phyloP scores from a whole-genome alignment of 2,113 vertebrate genomes.

The Myotis lucifugus region DNA sequence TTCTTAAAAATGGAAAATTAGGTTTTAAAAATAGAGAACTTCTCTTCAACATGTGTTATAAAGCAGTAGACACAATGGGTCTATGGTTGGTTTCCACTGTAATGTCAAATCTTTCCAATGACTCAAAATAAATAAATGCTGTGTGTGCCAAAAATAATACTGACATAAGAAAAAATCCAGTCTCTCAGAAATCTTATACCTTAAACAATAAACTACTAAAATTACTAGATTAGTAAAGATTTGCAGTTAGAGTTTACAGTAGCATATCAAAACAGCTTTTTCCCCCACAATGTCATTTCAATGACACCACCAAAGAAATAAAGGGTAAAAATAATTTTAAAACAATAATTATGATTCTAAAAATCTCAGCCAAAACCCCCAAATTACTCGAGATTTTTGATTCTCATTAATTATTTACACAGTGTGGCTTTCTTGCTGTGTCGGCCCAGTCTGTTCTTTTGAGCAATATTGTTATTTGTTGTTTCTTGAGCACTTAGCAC shows the following conservation, averaged over 20 bases:
- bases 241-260: conserved; percentile 57
- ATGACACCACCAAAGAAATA: conserved; percentile 45
- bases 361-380: neutral
- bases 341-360: conserved; percentile 38
- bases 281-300: conserved; percentile 37
- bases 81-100: conserved; percentile 23
- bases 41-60: conserved; percentile 42
- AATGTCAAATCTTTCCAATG: conserved; percentile 64
- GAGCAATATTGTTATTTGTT: conserved; percentile 59
- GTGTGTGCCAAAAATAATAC: conserved; percentile 69
- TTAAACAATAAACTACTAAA: conserved; percentile 56
- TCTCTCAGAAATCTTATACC: conserved; percentile 60
- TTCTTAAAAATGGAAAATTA: conserved; percentile 51
- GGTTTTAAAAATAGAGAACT: conserved; percentile 40
- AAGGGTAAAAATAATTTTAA: conserved; percentile 40
- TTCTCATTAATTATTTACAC: conserved; percentile 67
- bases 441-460: conserved; percentile 44
- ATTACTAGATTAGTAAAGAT: conserved; percentile 68
- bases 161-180: conserved; percentile 49
- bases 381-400: conserved; percentile 50
- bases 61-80: neutral
- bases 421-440: conserved; percentile 52
- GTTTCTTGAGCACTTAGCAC: conserved; percentile 54
- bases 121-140: conserved; percentile 68
- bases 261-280: conserved; percentile 41